Conservation (phyloP, 2,797 vertebrate species). For the Florisuga fusca region DNA sequence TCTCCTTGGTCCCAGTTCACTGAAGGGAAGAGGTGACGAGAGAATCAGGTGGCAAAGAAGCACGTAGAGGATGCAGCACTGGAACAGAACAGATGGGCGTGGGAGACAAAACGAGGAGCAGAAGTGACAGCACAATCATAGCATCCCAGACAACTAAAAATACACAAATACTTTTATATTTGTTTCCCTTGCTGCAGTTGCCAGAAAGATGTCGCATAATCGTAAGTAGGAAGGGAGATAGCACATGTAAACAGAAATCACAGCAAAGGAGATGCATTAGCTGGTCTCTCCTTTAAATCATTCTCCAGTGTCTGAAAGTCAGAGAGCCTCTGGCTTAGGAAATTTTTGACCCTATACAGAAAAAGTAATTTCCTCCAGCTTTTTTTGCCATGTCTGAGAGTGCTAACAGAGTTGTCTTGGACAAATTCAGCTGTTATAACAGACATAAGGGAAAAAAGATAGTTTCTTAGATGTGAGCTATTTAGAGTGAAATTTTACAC, state of each 20-base stretch:
- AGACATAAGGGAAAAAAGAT: not conserved
- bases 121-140: slow-evolving; percentile 66
- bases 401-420: not conserved
- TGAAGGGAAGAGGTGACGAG: not conserved
- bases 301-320: not conserved
- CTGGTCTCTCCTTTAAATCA: not conserved
- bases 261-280: not conserved
- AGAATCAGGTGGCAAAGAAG: slow-evolving; percentile 23
- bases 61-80: not conserved
- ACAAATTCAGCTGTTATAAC: not conserved
- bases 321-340: not conserved
- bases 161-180: slow-evolving; percentile 64
- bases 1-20: not conserved
- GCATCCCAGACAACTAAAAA: slow-evolving; percentile 66
- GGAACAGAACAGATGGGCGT: slow-evolving; percentile 58
- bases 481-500: not conserved
- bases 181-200: slow-evolving; percentile 13
- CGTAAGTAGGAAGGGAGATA: not conserved
- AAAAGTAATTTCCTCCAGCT: not conserved
- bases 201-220: slow-evolving; percentile 24
- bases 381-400: not conserved
- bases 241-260: not conserved
- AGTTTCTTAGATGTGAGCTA: not conserved
- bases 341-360: not conserved
- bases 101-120: slow-evolving; percentile 16